Evolutionary conservation across 2,797 vertebrate genomes (phyloP).

Genomic region (Danio albolineatus): DNA sequence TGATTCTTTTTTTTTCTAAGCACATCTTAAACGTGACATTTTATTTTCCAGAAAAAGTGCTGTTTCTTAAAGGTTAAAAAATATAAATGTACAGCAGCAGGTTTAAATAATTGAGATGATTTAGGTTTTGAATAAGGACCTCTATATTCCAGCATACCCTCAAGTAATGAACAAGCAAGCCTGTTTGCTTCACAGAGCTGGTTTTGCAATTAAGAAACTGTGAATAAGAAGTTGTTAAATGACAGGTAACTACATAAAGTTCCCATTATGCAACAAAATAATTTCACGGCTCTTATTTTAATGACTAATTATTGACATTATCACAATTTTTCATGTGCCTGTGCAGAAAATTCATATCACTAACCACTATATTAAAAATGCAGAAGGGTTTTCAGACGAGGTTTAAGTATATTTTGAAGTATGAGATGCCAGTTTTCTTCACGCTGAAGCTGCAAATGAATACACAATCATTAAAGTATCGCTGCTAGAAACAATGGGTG

Average conservation of each 20-base stretch:
- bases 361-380: neutral
- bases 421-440: neutral
- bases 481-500: conserved; percentile 11
- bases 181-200: neutral
- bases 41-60: neutral
- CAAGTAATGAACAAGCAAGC: neutral
- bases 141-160: neutral
- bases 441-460: conserved; percentile 7
- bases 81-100: neutral
- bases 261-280: conserved; percentile 14
- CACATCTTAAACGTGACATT: too few species aligned
- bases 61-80: neutral
- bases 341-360: neutral
- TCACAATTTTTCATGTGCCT: conserved; percentile 5
- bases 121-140: neutral
- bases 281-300: conserved; percentile 20
- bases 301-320: conserved; percentile 10
- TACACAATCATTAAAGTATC: conserved; percentile 14
- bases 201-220: neutral
- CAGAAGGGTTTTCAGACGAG: neutral
- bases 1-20: too few species aligned
- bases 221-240: neutral
- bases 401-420: neutral
- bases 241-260: neutral
- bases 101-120: conserved; percentile 8